Evolutionary conservation across 2,113 vertebrate species (phyloP).

Genomic region (Clupea harengus): DNA sequence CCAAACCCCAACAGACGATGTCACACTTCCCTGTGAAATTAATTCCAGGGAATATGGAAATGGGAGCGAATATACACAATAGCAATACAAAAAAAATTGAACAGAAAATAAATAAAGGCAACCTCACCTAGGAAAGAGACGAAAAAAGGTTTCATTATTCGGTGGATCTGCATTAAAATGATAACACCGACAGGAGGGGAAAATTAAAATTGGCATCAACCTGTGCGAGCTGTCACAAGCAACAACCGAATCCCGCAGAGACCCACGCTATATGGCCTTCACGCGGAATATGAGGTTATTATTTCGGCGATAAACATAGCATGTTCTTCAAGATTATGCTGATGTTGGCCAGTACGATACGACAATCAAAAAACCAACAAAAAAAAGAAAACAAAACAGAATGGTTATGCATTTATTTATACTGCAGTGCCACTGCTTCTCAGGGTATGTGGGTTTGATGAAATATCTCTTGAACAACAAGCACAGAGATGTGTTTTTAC

Average conservation of each 20-base stretch:
- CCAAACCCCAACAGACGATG: slow-evolving; percentile 14
- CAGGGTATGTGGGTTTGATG: background rate
- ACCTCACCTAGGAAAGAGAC: background rate
- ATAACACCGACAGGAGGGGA: slow-evolving; percentile 12
- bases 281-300: slow-evolving; percentile 3
- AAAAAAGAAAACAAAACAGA: background rate
- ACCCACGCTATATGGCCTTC: background rate
- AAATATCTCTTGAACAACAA: slow-evolving; percentile 2
- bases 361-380: slow-evolving; percentile 5
- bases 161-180: slow-evolving; percentile 17
- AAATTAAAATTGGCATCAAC: slow-evolving; percentile 17
- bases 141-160: slow-evolving; percentile 14
- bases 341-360: background rate
- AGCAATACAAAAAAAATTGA: background rate
- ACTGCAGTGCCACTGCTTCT: background rate
- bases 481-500: slow-evolving; percentile 24
- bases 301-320: slow-evolving; percentile 6
- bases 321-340: slow-evolving; percentile 16
- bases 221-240: slow-evolving; percentile 15
- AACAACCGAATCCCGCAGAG: slow-evolving; percentile 13
- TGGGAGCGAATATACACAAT: background rate
- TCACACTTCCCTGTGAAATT: slow-evolving; percentile 17
- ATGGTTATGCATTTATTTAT: background rate
- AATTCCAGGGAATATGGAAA: slow-evolving; percentile 11
- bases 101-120: slow-evolving; percentile 14